Conservation (phyloP, 1,140 invertebrate species). For the Nasonia giraulti region DNA sequence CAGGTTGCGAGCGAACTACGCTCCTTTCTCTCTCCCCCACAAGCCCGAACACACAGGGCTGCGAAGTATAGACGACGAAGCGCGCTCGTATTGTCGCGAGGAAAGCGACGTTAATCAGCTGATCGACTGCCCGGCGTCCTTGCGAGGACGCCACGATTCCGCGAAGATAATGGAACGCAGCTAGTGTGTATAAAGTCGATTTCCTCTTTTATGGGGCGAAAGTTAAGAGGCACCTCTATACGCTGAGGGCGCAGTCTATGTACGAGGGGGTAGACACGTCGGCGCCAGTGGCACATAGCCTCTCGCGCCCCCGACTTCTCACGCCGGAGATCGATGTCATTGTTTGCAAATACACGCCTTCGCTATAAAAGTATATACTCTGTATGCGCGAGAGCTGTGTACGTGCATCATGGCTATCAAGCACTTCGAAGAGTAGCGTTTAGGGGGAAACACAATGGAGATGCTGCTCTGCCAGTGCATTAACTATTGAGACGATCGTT, state of each 20-base stretch:
- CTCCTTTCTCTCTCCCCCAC: no score
- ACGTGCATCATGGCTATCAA: no score
- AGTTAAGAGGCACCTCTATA: constrained; percentile 26
- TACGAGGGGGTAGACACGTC: constrained; percentile 59
- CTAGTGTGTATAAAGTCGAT: neutral
- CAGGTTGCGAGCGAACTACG: neutral
- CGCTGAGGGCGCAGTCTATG: neutral
- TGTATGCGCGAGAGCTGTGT: neutral
- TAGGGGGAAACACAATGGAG: neutral
- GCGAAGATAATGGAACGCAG: neutral
- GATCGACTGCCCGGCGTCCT: neutral
- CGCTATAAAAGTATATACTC: neutral
- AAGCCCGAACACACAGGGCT: neutral
- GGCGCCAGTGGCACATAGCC: constrained; percentile 56
- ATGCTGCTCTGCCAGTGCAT: no score
- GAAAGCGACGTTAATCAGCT: constrained; percentile 4
- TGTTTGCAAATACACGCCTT: constrained; percentile 63
- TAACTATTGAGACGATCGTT: no score
- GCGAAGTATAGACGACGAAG: neutral
- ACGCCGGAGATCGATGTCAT: constrained; percentile 63
- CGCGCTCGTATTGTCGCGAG: neutral
- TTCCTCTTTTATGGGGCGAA: constrained; percentile 15
- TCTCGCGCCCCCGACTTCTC: constrained; percentile 41
- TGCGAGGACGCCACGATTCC: neutral
- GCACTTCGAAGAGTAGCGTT: no score